phyloP scores from a whole-genome alignment of 2,113 vertebrate species.

The Callaeas wilsoni region DNA sequence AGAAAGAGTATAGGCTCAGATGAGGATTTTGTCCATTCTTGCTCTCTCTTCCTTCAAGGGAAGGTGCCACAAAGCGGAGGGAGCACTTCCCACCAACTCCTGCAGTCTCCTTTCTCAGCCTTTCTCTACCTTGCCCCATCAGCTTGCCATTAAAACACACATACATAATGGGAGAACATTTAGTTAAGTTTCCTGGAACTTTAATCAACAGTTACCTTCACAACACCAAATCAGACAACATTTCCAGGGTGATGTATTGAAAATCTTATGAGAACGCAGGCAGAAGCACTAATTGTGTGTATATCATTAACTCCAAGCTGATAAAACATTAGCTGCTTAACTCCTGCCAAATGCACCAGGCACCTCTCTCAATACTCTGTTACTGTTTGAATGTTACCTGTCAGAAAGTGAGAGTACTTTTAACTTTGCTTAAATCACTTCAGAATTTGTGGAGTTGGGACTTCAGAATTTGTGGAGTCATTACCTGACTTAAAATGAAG shows the following conservation, averaged over 20 bases:
- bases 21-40: background rate
- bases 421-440: background rate
- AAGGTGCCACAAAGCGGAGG: background rate
- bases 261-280: background rate
- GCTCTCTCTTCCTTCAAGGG: background rate
- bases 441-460: background rate
- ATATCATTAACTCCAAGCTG: constrained; percentile 40
- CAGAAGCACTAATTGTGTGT: background rate
- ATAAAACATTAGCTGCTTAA: constrained; percentile 39
- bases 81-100: background rate
- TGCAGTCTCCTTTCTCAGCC: background rate
- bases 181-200: background rate
- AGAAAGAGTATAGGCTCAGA: background rate
- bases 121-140: background rate
- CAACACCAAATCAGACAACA: background rate
- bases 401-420: background rate
- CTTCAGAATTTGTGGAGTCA: background rate
- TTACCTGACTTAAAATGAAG: background rate
- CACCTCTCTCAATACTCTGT: background rate
- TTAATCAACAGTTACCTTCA: background rate
- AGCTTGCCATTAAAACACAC: background rate
- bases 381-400: background rate
- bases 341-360: background rate
- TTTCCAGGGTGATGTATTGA: background rate
- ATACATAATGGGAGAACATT: background rate